Evolutionary conservation across 1,140 invertebrate species (phyloP).

Genomic region (Hypsibius dujardini): DNA sequence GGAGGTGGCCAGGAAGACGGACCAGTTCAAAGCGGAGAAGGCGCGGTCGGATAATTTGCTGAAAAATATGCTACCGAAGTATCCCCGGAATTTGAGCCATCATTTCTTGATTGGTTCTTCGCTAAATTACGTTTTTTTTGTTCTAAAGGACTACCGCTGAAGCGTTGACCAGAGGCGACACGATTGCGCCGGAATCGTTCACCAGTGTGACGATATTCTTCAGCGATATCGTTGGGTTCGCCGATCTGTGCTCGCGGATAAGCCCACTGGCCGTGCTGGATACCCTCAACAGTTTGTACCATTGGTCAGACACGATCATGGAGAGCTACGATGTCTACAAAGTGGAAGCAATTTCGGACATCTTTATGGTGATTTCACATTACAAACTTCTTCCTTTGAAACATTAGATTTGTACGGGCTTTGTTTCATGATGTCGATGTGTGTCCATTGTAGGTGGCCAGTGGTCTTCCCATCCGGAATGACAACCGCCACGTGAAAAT

Average conservation of each 20-base stretch:
- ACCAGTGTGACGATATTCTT: not conserved
- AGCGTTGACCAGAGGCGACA: not conserved
- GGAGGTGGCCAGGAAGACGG: not conserved
- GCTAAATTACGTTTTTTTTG: not conserved
- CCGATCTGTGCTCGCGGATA: not conserved
- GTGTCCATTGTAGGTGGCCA: not conserved
- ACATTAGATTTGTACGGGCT: too few species aligned
- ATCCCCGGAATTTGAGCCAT: too few species aligned
- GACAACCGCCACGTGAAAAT: not conserved
- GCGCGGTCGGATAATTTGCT: constrained; percentile 5
- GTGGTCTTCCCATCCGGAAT: not conserved
- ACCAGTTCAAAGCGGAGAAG: not conserved
- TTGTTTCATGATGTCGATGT: too few species aligned
- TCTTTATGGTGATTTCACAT: constrained; percentile 50
- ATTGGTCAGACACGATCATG: constrained; percentile 56
- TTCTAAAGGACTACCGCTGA: not conserved
- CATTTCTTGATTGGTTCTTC: too few species aligned
- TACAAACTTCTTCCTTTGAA: not conserved
- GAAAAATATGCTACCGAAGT: not conserved
- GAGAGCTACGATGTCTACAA: constrained; percentile 57
- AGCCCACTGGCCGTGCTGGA: constrained; percentile 40
- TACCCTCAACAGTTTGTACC: constrained; percentile 56
- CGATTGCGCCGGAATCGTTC: not conserved
- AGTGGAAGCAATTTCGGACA: constrained; percentile 46
- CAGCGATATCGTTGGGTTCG: not conserved